A percentile compares a stretch with the other conserved stretches of the same genome.
phyloP scores from a whole-genome alignment of 2,797 vertebrate genomes.

The Miichthys miiuy region DNA sequence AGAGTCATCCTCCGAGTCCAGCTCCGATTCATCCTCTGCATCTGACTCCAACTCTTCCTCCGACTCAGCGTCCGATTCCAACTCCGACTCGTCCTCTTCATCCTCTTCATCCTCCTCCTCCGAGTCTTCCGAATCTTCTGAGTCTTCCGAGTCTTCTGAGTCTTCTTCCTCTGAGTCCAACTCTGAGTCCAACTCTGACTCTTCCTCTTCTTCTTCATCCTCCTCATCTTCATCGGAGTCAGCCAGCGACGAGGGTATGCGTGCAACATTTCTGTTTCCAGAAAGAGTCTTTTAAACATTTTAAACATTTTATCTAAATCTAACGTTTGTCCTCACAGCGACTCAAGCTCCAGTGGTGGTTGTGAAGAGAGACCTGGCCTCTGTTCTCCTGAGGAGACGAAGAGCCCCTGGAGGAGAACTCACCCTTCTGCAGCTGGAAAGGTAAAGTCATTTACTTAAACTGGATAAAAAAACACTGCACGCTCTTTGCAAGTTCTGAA shows the following conservation, averaged over 20 bases:
- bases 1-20: constrained; percentile 34
- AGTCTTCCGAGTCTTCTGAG: constrained; percentile 45
- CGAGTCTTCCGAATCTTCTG: constrained; percentile 36
- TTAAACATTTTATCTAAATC: neutral
- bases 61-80: constrained; percentile 62
- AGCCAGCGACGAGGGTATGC: constrained; percentile 77
- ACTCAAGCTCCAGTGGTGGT: constrained; percentile 68
- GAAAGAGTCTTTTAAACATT: neutral
- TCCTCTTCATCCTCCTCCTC: constrained; percentile 27
- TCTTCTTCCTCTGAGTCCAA: constrained; percentile 50
- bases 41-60: constrained; percentile 56
- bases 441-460: constrained; percentile 66
- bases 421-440: constrained; percentile 81
- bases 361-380: constrained; percentile 83
- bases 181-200: constrained; percentile 38
- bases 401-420: constrained; percentile 72
- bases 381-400: constrained; percentile 81
- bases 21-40: constrained; percentile 54
- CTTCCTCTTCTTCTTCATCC: constrained; percentile 69
- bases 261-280: neutral
- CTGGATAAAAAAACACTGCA: neutral
- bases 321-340: constrained; percentile 36
- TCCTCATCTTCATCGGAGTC: constrained; percentile 83
- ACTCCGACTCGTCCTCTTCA: constrained; percentile 54
- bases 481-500: neutral